phyloP scores from a whole-genome alignment of 2,113 vertebrate genomes.

The Coryphaenoides rupestris region DNA sequence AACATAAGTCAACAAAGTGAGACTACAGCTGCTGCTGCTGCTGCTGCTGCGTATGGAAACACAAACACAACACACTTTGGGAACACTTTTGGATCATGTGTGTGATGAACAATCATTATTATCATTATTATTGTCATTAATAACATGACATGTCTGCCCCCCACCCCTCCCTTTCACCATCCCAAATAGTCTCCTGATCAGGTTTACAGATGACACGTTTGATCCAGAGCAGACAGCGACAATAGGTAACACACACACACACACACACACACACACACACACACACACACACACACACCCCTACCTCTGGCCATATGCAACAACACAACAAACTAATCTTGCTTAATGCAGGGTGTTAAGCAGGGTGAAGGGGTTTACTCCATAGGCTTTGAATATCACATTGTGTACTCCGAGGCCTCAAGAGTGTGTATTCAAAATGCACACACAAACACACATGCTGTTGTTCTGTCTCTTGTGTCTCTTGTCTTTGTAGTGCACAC shows the following conservation, averaged over 20 bases:
- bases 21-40: background rate
- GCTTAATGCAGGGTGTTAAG: background rate
- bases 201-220: conserved; percentile 96
- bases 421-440: no score
- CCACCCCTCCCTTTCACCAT: conserved; percentile 14
- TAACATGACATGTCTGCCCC: background rate
- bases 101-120: background rate
- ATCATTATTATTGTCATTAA: no score
- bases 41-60: background rate
- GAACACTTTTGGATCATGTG: background rate
- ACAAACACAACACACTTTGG: no score
- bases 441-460: no score
- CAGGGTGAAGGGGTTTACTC: no score
- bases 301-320: background rate
- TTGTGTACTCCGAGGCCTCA: background rate
- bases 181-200: conserved; percentile 63
- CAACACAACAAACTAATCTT: background rate
- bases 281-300: background rate
- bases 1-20: background rate
- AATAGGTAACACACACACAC: conserved; percentile 76
- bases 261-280: background rate
- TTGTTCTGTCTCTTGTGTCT: no score
- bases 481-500: no score
- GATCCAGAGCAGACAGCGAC: conserved; percentile 95
- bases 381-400: background rate